Evolutionary conservation across 2,797 vertebrate species (phyloP).

Genomic region (Poecilia gillii): DNA sequence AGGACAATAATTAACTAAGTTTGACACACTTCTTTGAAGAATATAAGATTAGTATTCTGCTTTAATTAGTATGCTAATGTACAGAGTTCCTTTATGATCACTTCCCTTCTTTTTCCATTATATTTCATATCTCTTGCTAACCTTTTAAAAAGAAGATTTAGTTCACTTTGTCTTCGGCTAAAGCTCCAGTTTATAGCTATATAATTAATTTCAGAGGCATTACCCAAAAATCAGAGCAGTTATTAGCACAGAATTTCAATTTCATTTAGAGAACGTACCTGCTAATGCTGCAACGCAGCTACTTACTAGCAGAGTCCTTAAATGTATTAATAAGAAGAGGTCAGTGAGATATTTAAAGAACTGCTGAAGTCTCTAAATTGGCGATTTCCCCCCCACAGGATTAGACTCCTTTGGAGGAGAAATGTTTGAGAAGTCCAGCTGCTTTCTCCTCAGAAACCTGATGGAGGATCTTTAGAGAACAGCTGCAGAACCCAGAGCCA

Average conservation of each 20-base stretch:
- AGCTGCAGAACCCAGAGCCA: not conserved
- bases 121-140: conserved; percentile 82
- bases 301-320: conserved; percentile 28
- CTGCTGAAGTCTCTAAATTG: conserved; percentile 24
- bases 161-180: conserved; percentile 62
- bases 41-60: conserved; percentile 72
- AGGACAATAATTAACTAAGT: conserved; percentile 72
- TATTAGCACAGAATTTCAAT: conserved; percentile 42
- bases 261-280: conserved; percentile 22
- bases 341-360: conserved; percentile 43
- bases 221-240: conserved; percentile 67
- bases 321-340: conserved; percentile 49
- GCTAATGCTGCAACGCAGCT: conserved; percentile 18
- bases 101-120: conserved; percentile 77
- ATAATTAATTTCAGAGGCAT: conserved; percentile 79
- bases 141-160: conserved; percentile 75
- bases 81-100: conserved; percentile 78
- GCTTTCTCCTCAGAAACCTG: not conserved
- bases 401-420: not conserved
- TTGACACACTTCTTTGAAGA: conserved; percentile 78
- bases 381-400: not conserved
- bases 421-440: not conserved
- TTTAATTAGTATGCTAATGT: conserved; percentile 87
- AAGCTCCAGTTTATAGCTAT: conserved; percentile 72
- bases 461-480: not conserved